Evolutionary conservation across 2,113 vertebrate genomes (phyloP), one percentile per base, ranked within the genome.

Genomic region (Paramormyrops kingsleyae): DNA sequence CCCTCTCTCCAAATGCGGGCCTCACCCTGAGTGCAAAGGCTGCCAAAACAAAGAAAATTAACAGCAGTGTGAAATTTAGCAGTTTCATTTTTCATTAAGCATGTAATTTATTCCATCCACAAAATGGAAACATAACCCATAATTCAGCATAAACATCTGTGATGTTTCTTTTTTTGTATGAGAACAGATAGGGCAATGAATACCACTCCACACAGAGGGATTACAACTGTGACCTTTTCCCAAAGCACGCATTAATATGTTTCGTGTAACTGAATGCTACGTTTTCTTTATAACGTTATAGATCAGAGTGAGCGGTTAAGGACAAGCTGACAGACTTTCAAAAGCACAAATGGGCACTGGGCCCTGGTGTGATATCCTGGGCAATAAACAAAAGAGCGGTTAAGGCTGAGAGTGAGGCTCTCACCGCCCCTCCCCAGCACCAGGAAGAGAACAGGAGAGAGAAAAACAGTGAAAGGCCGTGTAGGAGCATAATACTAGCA

Each of bases 401-500:
- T 47, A 47, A 47, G 80, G 39, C 39, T 83, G 44, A 9, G 17
- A 12, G 44, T 21, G 39, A 83, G 44, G 80, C 44, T 46, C 17
- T 83, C 19, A 27, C n/a, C 19, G 0, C 5, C 42, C 17, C 8
- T 66, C 4, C 86, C 53, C 87, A 59, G 12, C 12, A 77, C 13
- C 31, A 39, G 31, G 70, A 77, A 39, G 31, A 39, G 39, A 77
- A 39, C 13, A 3, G 59, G 59, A 49, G 24, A 49, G 87, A 83
- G 85, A 88, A 21, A 87, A 52, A 35, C 24, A 66, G 35, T 47
- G 19, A 53, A 24, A 70, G n/a, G 19, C 15, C 9, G 5, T 85
- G 85, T 62, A 86, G 52, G 77, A 91, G 66, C 88, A 80, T 13
- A 83, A 27, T 83, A 85, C 59, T 88, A 85, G 59, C 87, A 84